Percentiles rank a stretch among this genome's conserved stretches.
phyloP scores from a whole-genome alignment of 2,113 vertebrate genomes.

The Pionites leucogaster region DNA sequence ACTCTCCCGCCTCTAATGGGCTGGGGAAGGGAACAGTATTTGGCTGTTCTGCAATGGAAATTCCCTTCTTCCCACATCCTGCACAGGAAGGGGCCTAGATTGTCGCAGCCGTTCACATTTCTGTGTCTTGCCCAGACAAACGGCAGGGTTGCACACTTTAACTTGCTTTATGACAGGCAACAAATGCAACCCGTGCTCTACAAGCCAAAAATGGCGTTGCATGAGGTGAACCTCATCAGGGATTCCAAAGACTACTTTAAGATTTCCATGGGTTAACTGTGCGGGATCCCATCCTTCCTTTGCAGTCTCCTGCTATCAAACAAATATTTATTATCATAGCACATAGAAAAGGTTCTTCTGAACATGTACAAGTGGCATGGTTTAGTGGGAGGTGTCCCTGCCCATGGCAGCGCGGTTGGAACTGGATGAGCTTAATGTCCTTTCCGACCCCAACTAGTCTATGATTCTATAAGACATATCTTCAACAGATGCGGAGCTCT shows the following conservation, averaged over 20 bases:
- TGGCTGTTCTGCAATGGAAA: background rate
- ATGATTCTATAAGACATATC: background rate
- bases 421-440: too few relatives aligned
- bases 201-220: background rate
- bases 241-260: background rate
- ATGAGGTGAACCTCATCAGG: background rate
- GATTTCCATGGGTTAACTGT: background rate
- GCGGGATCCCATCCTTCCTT: background rate
- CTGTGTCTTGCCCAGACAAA: background rate
- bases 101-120: background rate
- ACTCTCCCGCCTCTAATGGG: background rate
- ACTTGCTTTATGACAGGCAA: background rate
- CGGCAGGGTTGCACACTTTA: background rate
- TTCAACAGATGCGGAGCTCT: background rate
- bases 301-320: background rate
- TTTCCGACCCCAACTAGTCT: too few relatives aligned
- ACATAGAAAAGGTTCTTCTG: background rate
- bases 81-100: accelerated
- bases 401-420: too few relatives aligned
- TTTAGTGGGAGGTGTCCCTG: too few relatives aligned
- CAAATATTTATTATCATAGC: background rate
- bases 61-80: background rate
- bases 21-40: accelerated
- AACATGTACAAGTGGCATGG: background rate
- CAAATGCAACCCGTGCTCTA: background rate